Evolutionary conservation across 2,888 invertebrate species (phyloP).

Genomic region (Psylliodes chrysocephalus): DNA sequence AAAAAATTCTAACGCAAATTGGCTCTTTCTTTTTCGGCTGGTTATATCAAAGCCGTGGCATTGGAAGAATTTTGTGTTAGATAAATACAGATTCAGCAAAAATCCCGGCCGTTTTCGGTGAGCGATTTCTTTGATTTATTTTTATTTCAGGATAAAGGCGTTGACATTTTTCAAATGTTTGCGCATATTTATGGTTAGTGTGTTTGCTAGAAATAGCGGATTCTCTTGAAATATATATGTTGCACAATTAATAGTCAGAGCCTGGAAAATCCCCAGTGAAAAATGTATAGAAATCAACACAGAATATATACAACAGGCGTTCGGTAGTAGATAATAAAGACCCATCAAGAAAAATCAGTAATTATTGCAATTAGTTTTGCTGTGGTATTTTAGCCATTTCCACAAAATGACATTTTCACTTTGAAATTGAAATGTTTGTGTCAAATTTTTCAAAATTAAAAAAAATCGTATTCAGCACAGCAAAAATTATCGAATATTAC

Average conservation of each 20-base stretch:
- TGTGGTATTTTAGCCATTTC: too few relatives aligned
- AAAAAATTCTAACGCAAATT: neutral
- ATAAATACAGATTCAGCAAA: constrained; percentile 36
- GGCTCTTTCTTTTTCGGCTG: neutral
- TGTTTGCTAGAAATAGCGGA: constrained; percentile 29
- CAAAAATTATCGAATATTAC: too few relatives aligned
- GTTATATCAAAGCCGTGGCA: neutral
- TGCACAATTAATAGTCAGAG: constrained; percentile 23
- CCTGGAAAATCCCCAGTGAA: constrained; percentile 18
- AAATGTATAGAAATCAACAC: constrained; percentile 13
- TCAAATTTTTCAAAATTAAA: too few relatives aligned
- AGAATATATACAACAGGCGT: neutral
- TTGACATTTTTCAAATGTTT: constrained; percentile 35
- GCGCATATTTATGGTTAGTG: constrained; percentile 35
- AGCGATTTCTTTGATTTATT: constrained; percentile 40
- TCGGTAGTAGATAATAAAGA: too few relatives aligned
- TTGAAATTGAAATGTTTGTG: too few relatives aligned
- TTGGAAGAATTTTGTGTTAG: constrained; percentile 30
- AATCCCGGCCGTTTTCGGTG: constrained; percentile 30
- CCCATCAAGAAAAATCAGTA: too few relatives aligned
- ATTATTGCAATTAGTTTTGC: too few relatives aligned
- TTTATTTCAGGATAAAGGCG: constrained; percentile 36
- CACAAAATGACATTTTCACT: too few relatives aligned
- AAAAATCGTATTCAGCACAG: too few relatives aligned
- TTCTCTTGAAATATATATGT: constrained; percentile 29